Percentiles rank a stretch among this genome's conserved stretches.
Conservation (phyloP, 2,888 invertebrate genomes). For the Autographa gamma region DNA sequence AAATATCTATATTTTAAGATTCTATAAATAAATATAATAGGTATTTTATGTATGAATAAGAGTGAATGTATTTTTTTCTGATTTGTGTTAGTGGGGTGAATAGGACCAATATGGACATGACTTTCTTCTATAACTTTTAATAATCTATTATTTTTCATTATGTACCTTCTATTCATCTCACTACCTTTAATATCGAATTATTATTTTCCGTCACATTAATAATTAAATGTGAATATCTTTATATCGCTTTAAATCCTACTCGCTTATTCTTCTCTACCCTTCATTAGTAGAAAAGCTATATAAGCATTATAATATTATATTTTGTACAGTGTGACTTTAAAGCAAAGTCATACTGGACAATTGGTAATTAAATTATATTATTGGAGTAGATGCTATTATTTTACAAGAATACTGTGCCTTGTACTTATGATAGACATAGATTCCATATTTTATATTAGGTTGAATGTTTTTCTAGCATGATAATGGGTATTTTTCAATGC, state of each 20-base stretch:
- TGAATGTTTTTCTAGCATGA: not conserved
- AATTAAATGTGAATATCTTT: conserved; percentile 37
- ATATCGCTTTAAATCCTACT: conserved; percentile 41
- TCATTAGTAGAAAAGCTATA: conserved; percentile 60
- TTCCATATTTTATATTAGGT: conserved; percentile 7
- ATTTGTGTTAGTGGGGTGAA: conserved; percentile 33
- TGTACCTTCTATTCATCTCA: conserved; percentile 43
- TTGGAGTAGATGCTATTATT: conserved; percentile 18
- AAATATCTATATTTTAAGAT: conserved; percentile 16
- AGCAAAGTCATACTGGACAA: conserved; percentile 8
- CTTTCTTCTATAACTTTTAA: not conserved
- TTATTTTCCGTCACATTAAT: not conserved
- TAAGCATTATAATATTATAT: conserved; percentile 44
- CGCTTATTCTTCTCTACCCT: conserved; percentile 68
- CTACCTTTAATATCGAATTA: conserved; percentile 8
- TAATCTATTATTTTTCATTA: not conserved
- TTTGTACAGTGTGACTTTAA: conserved; percentile 9
- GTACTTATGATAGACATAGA: conserved; percentile 35
- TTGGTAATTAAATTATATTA: conserved; percentile 16
- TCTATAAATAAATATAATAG: conserved; percentile 12
- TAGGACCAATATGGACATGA: conserved; percentile 20
- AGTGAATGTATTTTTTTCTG: conserved; percentile 10
- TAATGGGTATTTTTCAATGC: not conserved
- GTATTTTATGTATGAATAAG: conserved; percentile 16
- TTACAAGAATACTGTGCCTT: conserved; percentile 10